These are phyloP conservation scores for Eumerus sabulonum DNA, from an alignment of 2,888 invertebrate species.

Conservation along the genomic window DNA sequence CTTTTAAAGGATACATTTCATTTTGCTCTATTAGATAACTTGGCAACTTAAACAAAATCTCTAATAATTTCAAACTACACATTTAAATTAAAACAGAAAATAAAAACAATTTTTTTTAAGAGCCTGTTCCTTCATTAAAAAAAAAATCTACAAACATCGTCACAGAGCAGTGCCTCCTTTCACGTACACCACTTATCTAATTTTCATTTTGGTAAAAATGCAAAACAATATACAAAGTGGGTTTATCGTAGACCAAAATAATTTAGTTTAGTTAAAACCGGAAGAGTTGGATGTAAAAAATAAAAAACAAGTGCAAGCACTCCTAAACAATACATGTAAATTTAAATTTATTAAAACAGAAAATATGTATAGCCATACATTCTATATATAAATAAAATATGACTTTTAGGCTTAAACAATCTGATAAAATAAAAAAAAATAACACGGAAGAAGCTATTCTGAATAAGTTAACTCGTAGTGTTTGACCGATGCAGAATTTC, in stretches of 20 bases:
- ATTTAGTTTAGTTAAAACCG: constrained; percentile 46
- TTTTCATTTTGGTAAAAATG: constrained; percentile 55
- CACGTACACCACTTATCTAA: neutral
- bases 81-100: no score
- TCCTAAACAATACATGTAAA: constrained; percentile 22
- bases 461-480: constrained; percentile 40
- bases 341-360: constrained; percentile 12
- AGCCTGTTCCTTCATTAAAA: no score
- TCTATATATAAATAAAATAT: constrained; percentile 6
- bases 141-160: no score
- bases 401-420: neutral
- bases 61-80: no score
- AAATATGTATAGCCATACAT: neutral
- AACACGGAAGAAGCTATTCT: constrained; percentile 50
- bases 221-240: constrained; percentile 36
- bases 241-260: constrained; percentile 65
- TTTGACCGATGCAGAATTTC: constrained; percentile 23
- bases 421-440: constrained; percentile 51
- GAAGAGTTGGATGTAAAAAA: neutral
- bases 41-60: no score
- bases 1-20: no score
- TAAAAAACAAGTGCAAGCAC: no score
- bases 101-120: no score
- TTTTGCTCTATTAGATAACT: no score
- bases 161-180: no score